These are phyloP conservation scores for Mallateleia sp. DNA, from an alignment of 2,888 invertebrate species.

Conservation along the genomic window DNA sequence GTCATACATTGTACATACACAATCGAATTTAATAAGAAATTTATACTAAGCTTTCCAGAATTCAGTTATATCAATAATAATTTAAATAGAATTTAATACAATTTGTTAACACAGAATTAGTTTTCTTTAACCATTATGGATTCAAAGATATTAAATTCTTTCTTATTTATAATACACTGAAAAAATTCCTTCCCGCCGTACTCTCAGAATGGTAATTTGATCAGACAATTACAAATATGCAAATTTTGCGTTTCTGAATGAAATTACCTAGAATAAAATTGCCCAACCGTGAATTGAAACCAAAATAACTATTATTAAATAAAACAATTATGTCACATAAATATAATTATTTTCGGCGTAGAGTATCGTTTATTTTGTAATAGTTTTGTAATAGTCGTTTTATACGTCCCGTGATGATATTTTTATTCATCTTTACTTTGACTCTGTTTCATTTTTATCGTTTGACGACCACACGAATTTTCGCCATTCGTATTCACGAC, in stretches of 20 bases:
- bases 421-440: conserved; percentile 57
- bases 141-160: too few species aligned
- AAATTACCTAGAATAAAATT: neutral
- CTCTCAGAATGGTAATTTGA: neutral
- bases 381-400: conserved; percentile 51
- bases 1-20: too few species aligned
- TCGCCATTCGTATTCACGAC: conserved; percentile 87
- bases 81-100: too few species aligned
- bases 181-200: too few species aligned
- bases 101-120: too few species aligned
- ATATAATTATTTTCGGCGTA: conserved; percentile 8
- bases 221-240: neutral
- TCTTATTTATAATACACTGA: too few species aligned
- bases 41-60: too few species aligned
- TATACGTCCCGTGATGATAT: conserved; percentile 53
- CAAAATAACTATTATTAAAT: neutral
- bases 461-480: conserved; percentile 85
- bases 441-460: conserved; percentile 74
- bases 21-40: too few species aligned
- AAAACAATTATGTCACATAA: neutral
- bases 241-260: neutral
- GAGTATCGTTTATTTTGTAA: conserved; percentile 21
- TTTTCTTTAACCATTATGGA: too few species aligned
- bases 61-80: too few species aligned
- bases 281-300: neutral